Percentiles rank a stretch among this genome's conserved stretches.
These are phyloP conservation scores for Sebastes fasciatus DNA, from an alignment of 2,113 vertebrate genomes.

Conservation along the genomic window DNA sequence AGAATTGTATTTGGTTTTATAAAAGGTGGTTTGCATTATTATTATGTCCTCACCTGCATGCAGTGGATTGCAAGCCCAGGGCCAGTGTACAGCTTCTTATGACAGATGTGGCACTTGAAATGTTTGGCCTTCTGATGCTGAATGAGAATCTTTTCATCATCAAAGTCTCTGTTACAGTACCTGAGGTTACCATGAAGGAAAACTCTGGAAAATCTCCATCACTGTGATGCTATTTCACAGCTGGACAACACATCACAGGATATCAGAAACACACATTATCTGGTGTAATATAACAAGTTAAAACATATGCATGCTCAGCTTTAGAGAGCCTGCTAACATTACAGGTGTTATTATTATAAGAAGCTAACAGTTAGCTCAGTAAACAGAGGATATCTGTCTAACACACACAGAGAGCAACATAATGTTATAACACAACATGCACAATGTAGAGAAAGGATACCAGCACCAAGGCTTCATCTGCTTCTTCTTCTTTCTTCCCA, in stretches of 20 bases:
- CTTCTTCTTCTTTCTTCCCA: constrained; percentile 98
- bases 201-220: constrained; percentile 31
- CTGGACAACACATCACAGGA: not conserved
- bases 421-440: not conserved
- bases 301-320: no score
- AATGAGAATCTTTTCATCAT: constrained; percentile 97
- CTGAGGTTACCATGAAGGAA: constrained; percentile 65
- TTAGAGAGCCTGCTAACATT: not conserved
- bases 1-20: not conserved
- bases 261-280: no score
- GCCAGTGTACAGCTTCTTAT: constrained; percentile 95
- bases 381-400: not conserved
- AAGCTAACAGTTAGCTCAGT: no score
- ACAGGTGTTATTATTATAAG: not conserved
- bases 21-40: not conserved
- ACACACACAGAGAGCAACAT: not conserved
- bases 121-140: constrained; percentile 98
- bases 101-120: constrained; percentile 98
- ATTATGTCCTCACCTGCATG: constrained; percentile 89
- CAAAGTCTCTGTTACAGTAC: constrained; percentile 97
- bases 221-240: not conserved
- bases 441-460: constrained; percentile 87
- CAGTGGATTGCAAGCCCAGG: constrained; percentile 96
- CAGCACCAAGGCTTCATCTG: constrained; percentile 97
- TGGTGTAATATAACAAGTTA: no score